These are phyloP conservation scores for Troilus luridus DNA, from an alignment of 2,888 invertebrate species.

Conservation along the genomic window DNA sequence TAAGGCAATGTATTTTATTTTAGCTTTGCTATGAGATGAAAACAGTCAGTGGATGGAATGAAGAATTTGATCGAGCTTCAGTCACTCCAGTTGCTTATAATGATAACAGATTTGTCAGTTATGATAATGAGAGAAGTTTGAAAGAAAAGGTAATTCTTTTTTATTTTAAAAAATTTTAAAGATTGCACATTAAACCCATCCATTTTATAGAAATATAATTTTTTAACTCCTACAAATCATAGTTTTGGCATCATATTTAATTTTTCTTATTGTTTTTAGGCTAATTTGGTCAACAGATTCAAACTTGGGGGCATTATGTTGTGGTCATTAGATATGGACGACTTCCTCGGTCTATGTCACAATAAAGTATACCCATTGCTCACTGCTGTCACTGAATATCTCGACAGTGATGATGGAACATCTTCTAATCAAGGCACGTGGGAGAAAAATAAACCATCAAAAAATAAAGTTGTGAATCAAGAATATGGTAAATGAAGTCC, in stretches of 20 bases:
- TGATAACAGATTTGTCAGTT: slow-evolving; percentile 51
- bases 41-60: slow-evolving; percentile 28
- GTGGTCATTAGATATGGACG: slow-evolving; percentile 61
- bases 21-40: slow-evolving; percentile 54
- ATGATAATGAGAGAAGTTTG: slow-evolving; percentile 54
- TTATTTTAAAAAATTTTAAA: no score
- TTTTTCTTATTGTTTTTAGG: slow-evolving; percentile 32
- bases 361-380: slow-evolving; percentile 53
- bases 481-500: neutral
- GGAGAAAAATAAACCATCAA: neutral
- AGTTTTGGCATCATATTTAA: no score
- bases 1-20: no score
- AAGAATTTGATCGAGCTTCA: slow-evolving; percentile 33
- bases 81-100: slow-evolving; percentile 56
- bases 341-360: slow-evolving; percentile 57
- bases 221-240: no score
- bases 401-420: neutral
- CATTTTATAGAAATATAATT: no score
- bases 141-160: slow-evolving; percentile 28
- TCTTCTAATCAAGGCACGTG: neutral
- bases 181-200: no score
- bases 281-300: slow-evolving; percentile 40
- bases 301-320: slow-evolving; percentile 56
- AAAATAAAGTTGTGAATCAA: neutral
- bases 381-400: slow-evolving; percentile 22